Conservation (phyloP, 2,113 vertebrate species). For the Carettochelys insculpta region DNA sequence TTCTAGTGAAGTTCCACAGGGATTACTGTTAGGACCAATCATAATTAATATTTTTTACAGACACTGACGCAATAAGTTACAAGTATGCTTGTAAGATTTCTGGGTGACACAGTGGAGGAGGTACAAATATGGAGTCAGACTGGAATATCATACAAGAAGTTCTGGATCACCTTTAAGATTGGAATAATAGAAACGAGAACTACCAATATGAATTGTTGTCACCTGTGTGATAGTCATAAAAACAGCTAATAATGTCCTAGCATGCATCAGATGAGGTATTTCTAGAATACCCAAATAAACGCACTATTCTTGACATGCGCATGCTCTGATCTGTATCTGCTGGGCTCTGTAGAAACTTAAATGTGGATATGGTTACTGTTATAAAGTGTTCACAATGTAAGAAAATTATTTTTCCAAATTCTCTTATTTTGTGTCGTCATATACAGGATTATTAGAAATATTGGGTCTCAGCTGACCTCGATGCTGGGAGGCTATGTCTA, state of each 20-base stretch:
- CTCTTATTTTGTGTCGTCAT: not conserved
- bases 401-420: not conserved
- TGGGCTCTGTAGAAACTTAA: not conserved
- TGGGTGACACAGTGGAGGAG: not conserved
- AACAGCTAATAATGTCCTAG: not conserved
- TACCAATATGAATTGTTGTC: too few species aligned
- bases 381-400: not conserved
- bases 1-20: not conserved
- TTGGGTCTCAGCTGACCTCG: not conserved
- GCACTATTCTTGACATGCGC: not conserved
- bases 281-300: not conserved
- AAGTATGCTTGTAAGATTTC: not conserved
- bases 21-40: not conserved
- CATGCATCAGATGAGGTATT: not conserved
- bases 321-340: not conserved
- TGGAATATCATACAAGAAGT: not conserved
- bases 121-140: not conserved
- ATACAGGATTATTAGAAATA: not conserved
- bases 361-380: not conserved
- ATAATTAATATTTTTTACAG: not conserved
- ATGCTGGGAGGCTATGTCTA: too few species aligned
- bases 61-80: not conserved
- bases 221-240: not conserved
- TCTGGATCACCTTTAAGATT: not conserved
- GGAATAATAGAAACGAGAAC: not conserved